Evolutionary conservation across 2,113 vertebrate genomes (phyloP), one percentile per base, ranked within the genome.

Genomic region (Tachuris rubrigastra): DNA sequence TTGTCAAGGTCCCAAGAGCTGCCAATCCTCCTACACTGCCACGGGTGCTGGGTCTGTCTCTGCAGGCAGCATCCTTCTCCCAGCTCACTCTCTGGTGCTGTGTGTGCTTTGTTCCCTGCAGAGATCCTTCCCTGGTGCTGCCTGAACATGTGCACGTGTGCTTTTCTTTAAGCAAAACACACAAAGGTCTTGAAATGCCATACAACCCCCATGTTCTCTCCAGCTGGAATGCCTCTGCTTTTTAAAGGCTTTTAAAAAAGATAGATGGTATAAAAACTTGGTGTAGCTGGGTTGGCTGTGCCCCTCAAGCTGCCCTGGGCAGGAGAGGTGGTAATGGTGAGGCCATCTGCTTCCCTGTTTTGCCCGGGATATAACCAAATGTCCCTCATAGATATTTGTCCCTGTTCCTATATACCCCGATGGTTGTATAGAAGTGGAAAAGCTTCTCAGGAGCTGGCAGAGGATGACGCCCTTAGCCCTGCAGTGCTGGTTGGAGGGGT

Each of bases 141-240:
- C 73, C 67, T 35, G 58, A 72, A 55, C 58, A 42, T 4, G 67
- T 20, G 67, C 92, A 87, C 27, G 0, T 35, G 76, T 47, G 77
- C 77, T 93, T 93, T 94, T 72, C 80, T 84, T 76, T 20, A 12
- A 84, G 90, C 72, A 37, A 65, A 91, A 42, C 59, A 44, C 90
- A 60, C 68, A 93, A 94, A 95, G 80, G 92, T 87, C 94, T 91
- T 5, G 59, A 95, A 94, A 96, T 94, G 68, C 73, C 94, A 56
- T 2, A 33, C 9, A 0, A 14, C 41, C 63, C 68, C 46, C 31
- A 4, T 3, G 72, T 21, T 77, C 63, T 49, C 77, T 60, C 33
- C 4, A 9, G 72, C 83, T 68, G 35, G 59, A 44, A 62, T 10
- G 41, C 67, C 76, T 59, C 84, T 66, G 58, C 66, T 25, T 46